These are phyloP conservation scores for Nemurella pictetii DNA, from an alignment of 2,888 invertebrate genomes.

Conservation along the genomic window DNA sequence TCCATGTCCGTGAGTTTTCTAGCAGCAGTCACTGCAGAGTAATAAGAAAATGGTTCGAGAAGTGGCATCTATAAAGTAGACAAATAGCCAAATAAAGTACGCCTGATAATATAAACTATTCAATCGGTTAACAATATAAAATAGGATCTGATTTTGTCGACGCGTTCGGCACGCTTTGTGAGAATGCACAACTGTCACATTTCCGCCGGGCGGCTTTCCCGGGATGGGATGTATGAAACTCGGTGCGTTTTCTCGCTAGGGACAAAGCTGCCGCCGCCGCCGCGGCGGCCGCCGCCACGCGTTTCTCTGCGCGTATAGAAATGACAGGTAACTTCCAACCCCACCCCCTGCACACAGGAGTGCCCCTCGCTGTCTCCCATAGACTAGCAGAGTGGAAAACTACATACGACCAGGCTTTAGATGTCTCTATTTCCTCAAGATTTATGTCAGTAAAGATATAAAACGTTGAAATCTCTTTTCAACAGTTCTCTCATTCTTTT, in stretches of 20 bases:
- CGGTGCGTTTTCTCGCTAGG: neutral
- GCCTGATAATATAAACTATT: too few relatives aligned
- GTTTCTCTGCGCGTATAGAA: neutral
- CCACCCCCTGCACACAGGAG: neutral
- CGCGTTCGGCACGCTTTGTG: too few relatives aligned
- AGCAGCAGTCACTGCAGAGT: too few relatives aligned
- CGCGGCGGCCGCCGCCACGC: neutral
- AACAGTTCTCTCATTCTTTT: constrained; percentile 27
- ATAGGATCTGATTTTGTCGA: too few relatives aligned
- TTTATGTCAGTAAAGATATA: constrained; percentile 38
- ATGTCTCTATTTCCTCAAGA: constrained; percentile 39
- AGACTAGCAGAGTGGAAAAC: constrained; percentile 28
- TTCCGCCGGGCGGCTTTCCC: neutral
- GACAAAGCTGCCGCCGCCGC: neutral
- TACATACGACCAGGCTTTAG: constrained; percentile 15
- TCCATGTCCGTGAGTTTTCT: too few relatives aligned
- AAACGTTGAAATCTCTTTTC: constrained; percentile 36
- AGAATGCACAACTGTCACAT: neutral
- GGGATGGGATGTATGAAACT: too few relatives aligned
- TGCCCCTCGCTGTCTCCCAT: constrained; percentile 26
- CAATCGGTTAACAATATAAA: too few relatives aligned
- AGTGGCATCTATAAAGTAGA: too few relatives aligned
- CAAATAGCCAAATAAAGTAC: too few relatives aligned
- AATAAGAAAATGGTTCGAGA: too few relatives aligned
- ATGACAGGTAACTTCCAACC: constrained; percentile 17